Evolutionary conservation across 2,888 invertebrate species (phyloP).

Genomic region (Chrysodeixis includens): DNA sequence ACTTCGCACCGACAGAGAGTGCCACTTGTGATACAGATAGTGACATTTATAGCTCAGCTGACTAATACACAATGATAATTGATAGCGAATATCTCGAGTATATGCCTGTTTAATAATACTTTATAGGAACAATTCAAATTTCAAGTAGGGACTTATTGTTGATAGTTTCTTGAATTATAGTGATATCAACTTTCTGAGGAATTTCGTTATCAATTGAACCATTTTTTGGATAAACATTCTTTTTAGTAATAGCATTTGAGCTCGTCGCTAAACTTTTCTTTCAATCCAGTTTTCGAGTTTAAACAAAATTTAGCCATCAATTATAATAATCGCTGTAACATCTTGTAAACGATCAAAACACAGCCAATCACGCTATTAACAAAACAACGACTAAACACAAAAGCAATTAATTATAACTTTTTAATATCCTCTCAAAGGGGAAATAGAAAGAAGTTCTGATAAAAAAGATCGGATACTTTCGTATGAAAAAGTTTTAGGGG

Average conservation of each 20-base stretch:
- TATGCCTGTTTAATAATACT: no score
- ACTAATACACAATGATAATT: neutral
- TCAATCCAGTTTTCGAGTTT: neutral
- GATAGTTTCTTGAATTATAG: no score
- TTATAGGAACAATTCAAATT: no score
- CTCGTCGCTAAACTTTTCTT: neutral
- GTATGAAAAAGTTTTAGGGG: constrained; percentile 78
- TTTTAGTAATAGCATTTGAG: neutral
- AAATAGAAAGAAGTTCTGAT: constrained; percentile 59
- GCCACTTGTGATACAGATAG: neutral
- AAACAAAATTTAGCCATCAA: constrained; percentile 21
- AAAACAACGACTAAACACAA: constrained; percentile 37
- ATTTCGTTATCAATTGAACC: no score
- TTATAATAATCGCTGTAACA: constrained; percentile 27
- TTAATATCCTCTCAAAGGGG: constrained; percentile 54
- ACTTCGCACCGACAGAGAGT: neutral
- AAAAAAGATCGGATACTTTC: constrained; percentile 58
- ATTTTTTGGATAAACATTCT: no score
- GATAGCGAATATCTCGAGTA: no score
- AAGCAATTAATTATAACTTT: constrained; percentile 60
- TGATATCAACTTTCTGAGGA: no score
- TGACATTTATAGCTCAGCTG: neutral
- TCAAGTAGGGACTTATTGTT: no score
- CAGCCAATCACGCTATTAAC: constrained; percentile 18
- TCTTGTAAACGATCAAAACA: constrained; percentile 23